A percentile compares a stretch with the other conserved stretches of the same genome.
Evolutionary conservation across 2,113 vertebrate species (phyloP).

Genomic region (Callipepla californica): DNA sequence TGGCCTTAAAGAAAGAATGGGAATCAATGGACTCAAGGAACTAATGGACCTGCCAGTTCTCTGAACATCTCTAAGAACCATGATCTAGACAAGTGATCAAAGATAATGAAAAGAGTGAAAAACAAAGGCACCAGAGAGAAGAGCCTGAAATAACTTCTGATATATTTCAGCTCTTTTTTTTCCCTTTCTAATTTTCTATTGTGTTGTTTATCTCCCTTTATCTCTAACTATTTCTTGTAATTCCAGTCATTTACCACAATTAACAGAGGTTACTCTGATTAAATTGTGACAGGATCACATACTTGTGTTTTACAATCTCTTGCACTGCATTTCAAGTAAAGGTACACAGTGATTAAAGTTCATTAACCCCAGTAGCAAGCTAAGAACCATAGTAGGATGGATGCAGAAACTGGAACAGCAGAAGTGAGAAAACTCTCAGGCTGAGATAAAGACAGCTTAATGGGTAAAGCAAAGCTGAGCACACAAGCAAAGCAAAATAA

Average conservation of each 20-base stretch:
- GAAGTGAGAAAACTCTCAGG: background rate
- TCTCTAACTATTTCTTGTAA: background rate
- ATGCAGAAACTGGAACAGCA: background rate
- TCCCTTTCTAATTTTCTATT: background rate
- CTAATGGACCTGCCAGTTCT: constrained; percentile 45
- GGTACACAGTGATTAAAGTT: background rate
- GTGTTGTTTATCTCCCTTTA: background rate
- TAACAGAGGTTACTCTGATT: background rate
- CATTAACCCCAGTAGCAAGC: background rate
- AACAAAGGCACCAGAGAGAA: background rate
- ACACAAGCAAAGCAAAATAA: background rate
- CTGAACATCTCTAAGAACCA: constrained; percentile 17
- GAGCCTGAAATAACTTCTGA: background rate
- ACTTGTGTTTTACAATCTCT: background rate
- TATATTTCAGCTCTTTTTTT: background rate
- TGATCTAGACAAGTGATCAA: constrained; percentile 37
- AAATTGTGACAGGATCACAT: background rate
- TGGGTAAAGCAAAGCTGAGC: background rate
- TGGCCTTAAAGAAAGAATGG: constrained; percentile 22
- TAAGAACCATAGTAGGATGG: accelerated
- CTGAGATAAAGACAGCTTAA: background rate
- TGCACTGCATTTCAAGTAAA: background rate
- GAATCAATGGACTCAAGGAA: constrained; percentile 31
- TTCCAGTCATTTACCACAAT: background rate
- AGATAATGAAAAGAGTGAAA: constrained; percentile 24